Conservation (phyloP, 2,113 vertebrate species). For the Galemys pyrenaicus region DNA sequence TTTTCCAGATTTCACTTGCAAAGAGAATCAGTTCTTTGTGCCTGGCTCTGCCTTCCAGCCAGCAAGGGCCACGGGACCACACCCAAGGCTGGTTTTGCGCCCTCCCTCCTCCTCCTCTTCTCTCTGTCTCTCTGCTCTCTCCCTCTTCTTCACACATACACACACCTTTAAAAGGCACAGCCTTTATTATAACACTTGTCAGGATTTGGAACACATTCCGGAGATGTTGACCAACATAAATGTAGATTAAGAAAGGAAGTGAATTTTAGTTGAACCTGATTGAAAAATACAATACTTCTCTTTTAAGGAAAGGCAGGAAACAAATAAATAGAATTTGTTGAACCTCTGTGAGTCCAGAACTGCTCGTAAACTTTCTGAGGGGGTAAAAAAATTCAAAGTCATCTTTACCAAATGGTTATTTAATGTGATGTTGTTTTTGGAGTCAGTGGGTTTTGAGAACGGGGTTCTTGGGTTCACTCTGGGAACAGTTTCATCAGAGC, state of each 20-base stretch:
- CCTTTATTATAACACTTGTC: background rate
- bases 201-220: background rate
- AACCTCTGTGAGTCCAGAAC: background rate
- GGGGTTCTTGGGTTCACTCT: no score
- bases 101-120: background rate
- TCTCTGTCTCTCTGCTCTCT: background rate
- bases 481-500: no score
- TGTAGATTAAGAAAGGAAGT: constrained; percentile 2
- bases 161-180: background rate
- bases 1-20: constrained; percentile 52
- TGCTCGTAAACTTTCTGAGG: background rate
- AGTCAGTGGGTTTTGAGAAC: no score
- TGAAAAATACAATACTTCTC: constrained; percentile 30
- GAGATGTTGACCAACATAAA: background rate
- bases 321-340: constrained; percentile 4
- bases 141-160: no score
- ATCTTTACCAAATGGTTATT: background rate
- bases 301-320: constrained; percentile 14
- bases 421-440: no score
- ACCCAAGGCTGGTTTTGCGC: constrained; percentile 23
- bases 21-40: constrained; percentile 67
- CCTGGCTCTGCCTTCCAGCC: constrained; percentile 18
- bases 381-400: background rate
- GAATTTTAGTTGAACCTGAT: constrained; percentile 26
- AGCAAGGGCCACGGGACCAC: background rate